Evolutionary conservation across 2,797 vertebrate species (phyloP), one percentile per base, ranked within the genome.

Genomic region (Ctenopoma multispine): DNA sequence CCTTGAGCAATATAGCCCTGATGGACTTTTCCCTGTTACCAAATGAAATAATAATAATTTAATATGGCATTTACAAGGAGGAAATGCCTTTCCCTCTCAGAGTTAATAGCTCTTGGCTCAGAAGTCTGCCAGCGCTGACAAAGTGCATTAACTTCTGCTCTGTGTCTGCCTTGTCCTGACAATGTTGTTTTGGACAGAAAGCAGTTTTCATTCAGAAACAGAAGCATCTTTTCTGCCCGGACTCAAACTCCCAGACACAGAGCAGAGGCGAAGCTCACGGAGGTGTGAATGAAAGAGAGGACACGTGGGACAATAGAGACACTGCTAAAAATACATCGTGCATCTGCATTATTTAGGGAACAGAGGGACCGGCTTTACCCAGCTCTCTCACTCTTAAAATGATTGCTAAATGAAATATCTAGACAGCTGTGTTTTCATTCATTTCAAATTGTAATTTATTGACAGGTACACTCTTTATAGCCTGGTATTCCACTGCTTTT

Each of bases 31-130:
- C 94, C 92, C 90, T 90, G 90, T 93, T 93, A 94, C 91, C 91
- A 93, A 94, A 94, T 94, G 92, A 94, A 95, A 94, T 93, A 94
- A 94, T 94, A 94, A 95, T 94, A 94, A 95, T 94, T 94, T 93
- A 94, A 95, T 92, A 93, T 94, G 94, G 93, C 94, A 94, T 94
- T 95, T 95, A 95, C 94, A 94, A 94, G 93, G 89, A 95, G 94
- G 94, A 94, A 95, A 95, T 94, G 93, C 94, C 93, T 94, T 94
- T 93, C 93, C 92, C 90, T 93, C 92, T 94, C 93, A 92, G 88
- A 93, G 90, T 94, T 95, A 94, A 94, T 94, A 91, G 93, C 89
- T 92, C 85, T 94, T 94, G 93, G 94, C 93, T 92, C 85, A 51
- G 84, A 70, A 46, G 86, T 65, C 87, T 88, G 92, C 93, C 93